These are phyloP conservation scores for Eumeta japonica DNA, from an alignment of 1,140 invertebrate species.

Conservation along the genomic window DNA sequence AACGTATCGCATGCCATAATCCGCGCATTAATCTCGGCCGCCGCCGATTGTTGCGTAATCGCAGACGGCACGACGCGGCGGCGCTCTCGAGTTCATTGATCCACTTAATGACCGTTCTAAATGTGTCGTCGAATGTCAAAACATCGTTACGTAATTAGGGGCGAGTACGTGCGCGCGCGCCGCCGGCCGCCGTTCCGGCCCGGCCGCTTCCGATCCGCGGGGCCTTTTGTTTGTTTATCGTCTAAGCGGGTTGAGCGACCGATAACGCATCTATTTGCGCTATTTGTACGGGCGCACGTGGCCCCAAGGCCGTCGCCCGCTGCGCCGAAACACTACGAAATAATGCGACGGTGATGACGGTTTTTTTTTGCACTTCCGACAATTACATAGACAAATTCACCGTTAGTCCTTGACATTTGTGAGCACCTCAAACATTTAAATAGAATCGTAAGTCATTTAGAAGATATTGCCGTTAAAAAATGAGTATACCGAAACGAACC, in stretches of 20 bases:
- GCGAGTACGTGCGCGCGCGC: constrained; percentile 32
- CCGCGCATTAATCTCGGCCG: constrained; percentile 55
- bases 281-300: too few species aligned
- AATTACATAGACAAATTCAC: too few species aligned
- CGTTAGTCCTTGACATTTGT: too few species aligned
- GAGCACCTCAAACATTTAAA: too few species aligned
- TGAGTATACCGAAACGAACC: too few species aligned
- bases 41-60: constrained; percentile 50
- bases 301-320: too few species aligned
- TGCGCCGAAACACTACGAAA: too few species aligned
- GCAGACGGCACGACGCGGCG: constrained; percentile 35
- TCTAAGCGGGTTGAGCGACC: background rate
- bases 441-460: too few species aligned
- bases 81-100: constrained; percentile 56
- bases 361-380: too few species aligned
- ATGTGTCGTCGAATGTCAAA: constrained; percentile 56
- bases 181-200: constrained; percentile 4
- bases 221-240: background rate
- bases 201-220: constrained; percentile 6
- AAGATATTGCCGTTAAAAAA: too few species aligned
- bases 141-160: constrained; percentile 50
- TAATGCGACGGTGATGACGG: too few species aligned
- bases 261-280: too few species aligned
- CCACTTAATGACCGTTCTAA: constrained; percentile 51
- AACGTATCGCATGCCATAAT: constrained; percentile 57